Base-by-base conservation (phyloP, 2,888 invertebrate genomes). In the Notodonta dromedarius region DNA sequence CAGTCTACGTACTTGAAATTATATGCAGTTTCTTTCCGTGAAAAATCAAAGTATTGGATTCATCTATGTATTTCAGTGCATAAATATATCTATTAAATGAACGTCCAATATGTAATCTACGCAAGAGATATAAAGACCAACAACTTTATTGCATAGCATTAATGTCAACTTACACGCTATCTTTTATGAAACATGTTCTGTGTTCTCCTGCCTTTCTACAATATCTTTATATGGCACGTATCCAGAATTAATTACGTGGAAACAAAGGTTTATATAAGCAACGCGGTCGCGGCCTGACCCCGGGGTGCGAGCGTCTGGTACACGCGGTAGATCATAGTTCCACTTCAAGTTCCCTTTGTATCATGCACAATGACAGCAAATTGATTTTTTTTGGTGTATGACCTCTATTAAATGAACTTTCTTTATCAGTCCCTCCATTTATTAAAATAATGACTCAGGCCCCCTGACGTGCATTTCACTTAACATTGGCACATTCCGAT, bases 191-290 rank as follows among this genome's bases (percentile, higher is more conserved):
- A 73, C 67, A 65, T 61, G 65, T 65, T 69, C 59, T 60, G 67
- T 71, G 73, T 74, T 75, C 73, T 68, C 73, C 69, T 67, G 73
- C 78, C 80, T 83, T 54, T 54, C 54, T 54, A 39, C 72, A 73
- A 79, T 76, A 76, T 69, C 83, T 82, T 71, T 78, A 83, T 77
- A 82, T 65, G 80, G 80, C 65, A 60, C 59, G 67, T 70, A 67
- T 73, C 75, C 65, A 72, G 69, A 77, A 74, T 80, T 80, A 83
- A 80, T 82, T 79, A 76, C 67, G 56, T 61, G 70, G 70, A 76
- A 71, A 83, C 84, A 84, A 82, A 80, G 70, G 80, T 74, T 84
- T 79, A 84, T 76, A 81, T 82, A 80, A 82, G 71, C 66, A 56
- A 48, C 60, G 65, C 73, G 76, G 75, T 78, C 76, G 71, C 61